These are phyloP conservation scores for Centrocercus urophasianus DNA, from an alignment of 2,113 vertebrate genomes.

Conservation along the genomic window DNA sequence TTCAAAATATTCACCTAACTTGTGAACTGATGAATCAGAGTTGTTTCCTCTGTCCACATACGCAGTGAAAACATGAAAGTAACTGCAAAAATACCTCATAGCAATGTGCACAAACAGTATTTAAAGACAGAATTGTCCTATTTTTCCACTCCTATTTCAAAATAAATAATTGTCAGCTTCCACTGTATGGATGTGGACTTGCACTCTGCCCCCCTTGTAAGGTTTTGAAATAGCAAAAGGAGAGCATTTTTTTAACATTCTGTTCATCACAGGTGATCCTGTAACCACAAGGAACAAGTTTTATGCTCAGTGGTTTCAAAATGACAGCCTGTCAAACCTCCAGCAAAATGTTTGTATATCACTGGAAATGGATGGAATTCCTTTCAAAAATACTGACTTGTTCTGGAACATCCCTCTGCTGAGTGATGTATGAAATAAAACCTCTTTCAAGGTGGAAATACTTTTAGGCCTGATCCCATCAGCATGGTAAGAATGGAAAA, in stretches of 20 bases:
- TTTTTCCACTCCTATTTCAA: not conserved
- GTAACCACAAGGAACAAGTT: not conserved
- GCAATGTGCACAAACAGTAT: not conserved
- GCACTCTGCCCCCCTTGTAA: not conserved
- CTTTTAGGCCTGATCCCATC: not conserved
- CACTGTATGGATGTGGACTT: not conserved
- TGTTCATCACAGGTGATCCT: not conserved
- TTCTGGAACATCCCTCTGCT: not conserved
- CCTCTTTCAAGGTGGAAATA: not conserved
- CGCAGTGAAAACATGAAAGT: not conserved
- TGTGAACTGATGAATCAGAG: not conserved
- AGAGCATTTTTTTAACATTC: not conserved
- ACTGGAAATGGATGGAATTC: not conserved
- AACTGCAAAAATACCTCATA: not conserved
- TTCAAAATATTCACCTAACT: not conserved
- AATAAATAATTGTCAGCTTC: not conserved
- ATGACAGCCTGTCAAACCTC: not conserved
- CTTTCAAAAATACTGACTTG: not conserved
- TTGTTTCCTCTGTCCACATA: not conserved
- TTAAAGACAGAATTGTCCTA: not conserved
- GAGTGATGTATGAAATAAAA: not conserved
- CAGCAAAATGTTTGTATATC: rapidly evolving
- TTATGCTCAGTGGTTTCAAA: not conserved
- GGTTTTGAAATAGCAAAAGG: not conserved
- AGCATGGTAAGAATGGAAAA: not conserved